These are phyloP conservation scores for Karalla daura DNA, from an alignment of 2,797 vertebrate genomes.

Conservation along the genomic window DNA sequence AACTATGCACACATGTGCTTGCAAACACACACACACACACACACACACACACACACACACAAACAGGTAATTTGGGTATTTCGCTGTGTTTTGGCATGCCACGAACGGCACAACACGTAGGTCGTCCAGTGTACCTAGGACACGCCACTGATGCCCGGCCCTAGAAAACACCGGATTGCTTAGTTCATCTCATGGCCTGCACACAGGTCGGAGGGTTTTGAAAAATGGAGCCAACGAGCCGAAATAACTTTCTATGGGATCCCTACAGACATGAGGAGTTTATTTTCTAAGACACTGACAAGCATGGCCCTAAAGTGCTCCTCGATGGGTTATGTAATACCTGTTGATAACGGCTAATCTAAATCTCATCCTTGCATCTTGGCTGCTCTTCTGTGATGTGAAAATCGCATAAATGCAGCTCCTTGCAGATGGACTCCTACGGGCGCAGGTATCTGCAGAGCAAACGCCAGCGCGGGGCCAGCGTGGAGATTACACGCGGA, in stretches of 20 bases:
- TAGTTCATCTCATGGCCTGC: conserved; percentile 20
- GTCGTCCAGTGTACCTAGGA: conserved; percentile 13
- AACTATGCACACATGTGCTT: conserved; percentile 70
- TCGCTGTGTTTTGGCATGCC: conserved; percentile 59
- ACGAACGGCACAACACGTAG: conserved; percentile 46
- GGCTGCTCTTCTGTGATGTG: not conserved
- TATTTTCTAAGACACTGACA: conserved; percentile 20
- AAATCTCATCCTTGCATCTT: conserved; percentile 8
- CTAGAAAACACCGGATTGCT: conserved; percentile 26
- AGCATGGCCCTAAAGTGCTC: conserved; percentile 11
- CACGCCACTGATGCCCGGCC: conserved; percentile 10
- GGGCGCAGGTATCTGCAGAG: conserved; percentile 20
- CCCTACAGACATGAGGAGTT: conserved; percentile 13
- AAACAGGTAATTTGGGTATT: conserved; percentile 58
- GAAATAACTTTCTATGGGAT: conserved; percentile 27
- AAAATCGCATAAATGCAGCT: conserved; percentile 2
- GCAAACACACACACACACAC: conserved; percentile 30
- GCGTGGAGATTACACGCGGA: not conserved
- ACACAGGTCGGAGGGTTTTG: conserved; percentile 20
- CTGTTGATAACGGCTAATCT: conserved; percentile 22
- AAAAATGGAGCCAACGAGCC: conserved; percentile 15
- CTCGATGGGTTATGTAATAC: conserved; percentile 15
- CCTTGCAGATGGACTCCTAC: conserved; percentile 12
- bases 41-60: conserved; percentile 1
- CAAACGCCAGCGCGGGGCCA: no score